Evolutionary conservation across 2,888 invertebrate genomes (phyloP).

Genomic region (Dryococelus australis): DNA sequence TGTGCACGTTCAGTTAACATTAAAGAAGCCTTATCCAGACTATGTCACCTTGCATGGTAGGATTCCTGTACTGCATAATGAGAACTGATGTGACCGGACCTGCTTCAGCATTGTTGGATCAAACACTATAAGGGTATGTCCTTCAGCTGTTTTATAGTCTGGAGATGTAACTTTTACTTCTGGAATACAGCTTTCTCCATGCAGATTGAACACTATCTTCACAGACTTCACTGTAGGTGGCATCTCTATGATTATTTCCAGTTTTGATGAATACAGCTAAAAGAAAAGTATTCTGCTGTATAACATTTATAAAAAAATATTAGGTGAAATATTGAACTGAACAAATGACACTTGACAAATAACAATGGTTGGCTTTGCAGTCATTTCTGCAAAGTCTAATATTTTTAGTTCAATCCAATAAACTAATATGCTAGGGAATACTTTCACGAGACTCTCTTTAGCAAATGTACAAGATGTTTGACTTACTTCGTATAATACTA

Average conservation of each 20-base stretch:
- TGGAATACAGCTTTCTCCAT: slow-evolving; percentile 60
- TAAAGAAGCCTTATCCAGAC: too few species aligned
- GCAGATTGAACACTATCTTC: slow-evolving; percentile 53
- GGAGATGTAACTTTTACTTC: slow-evolving; percentile 57
- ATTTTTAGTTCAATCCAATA: too few species aligned
- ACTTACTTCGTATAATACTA: too few species aligned
- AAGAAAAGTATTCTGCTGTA: neutral
- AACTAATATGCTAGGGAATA: too few species aligned
- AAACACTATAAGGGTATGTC: slow-evolving; percentile 28
- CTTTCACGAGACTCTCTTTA: too few species aligned
- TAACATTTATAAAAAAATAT: too few species aligned
- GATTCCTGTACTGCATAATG: slow-evolving; percentile 30
- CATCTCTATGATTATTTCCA: slow-evolving; percentile 52
- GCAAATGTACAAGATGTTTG: too few species aligned
- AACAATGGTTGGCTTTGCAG: too few species aligned
- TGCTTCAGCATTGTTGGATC: slow-evolving; percentile 32
- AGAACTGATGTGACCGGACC: slow-evolving; percentile 21
- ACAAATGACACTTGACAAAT: too few species aligned
- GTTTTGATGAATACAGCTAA: slow-evolving; percentile 52
- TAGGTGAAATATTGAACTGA: too few species aligned
- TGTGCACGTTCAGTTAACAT: too few species aligned
- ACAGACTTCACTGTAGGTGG: slow-evolving; percentile 48
- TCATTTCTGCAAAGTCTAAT: too few species aligned
- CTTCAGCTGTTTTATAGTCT: slow-evolving; percentile 24
- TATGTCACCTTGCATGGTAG: slow-evolving; percentile 32